Evolutionary conservation across 2,888 invertebrate species (phyloP).

Genomic region (Melinaea marsaeus): DNA sequence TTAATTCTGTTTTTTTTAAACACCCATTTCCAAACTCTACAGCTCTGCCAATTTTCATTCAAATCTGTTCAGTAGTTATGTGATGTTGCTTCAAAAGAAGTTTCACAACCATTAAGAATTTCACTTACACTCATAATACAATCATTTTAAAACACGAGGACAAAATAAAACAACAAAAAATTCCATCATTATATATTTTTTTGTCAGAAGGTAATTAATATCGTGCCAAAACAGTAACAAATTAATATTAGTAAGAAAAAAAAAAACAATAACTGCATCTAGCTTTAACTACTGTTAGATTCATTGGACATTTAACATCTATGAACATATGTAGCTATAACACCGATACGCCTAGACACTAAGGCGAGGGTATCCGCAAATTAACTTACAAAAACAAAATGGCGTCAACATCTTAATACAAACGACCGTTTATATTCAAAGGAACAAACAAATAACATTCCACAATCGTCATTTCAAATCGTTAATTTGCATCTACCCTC

Average conservation of each 20-base stretch:
- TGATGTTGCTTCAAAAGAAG: too few relatives aligned
- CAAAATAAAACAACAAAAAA: conserved; percentile 61
- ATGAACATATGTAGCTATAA: conserved; percentile 71
- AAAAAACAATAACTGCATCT: conserved; percentile 74
- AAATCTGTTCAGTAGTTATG: too few relatives aligned
- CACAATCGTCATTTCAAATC: neutral
- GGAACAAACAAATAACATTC: neutral
- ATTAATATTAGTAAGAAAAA: conserved; percentile 75
- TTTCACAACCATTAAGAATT: too few relatives aligned
- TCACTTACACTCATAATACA: too few relatives aligned
- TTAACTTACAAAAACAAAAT: too few relatives aligned
- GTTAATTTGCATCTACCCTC: conserved; percentile 46
- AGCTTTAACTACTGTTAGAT: conserved; percentile 70
- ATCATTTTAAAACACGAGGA: neutral
- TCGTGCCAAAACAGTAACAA: conserved; percentile 78
- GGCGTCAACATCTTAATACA: too few relatives aligned
- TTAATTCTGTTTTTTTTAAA: too few relatives aligned
- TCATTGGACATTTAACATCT: conserved; percentile 67
- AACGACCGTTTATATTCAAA: neutral
- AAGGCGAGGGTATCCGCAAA: conserved; percentile 45
- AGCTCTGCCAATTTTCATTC: too few relatives aligned
- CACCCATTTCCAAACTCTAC: too few relatives aligned
- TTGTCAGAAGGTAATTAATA: conserved; percentile 78
- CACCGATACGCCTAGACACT: conserved; percentile 71
- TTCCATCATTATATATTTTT: conserved; percentile 75